Base-by-base conservation (phyloP, 2,113 vertebrate genomes). In the Grallaria varia region DNA sequence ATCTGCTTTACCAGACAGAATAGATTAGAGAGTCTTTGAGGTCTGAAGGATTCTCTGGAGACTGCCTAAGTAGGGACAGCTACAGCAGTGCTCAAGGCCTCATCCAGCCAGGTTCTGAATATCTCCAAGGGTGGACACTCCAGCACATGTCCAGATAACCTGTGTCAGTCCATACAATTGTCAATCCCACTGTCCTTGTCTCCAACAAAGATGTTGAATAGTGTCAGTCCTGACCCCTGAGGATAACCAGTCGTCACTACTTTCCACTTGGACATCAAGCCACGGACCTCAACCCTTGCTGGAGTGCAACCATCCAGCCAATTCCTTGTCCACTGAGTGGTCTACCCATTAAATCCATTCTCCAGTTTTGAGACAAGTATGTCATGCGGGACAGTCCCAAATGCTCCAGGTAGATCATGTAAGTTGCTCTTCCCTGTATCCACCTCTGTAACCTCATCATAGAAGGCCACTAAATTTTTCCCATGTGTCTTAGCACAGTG, bases 81-180 rank as follows among this genome's bases (percentile, higher is more conserved):
- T 83, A 45, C 31, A 24, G 58, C 39, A 73, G 59, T 19, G 17
- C 28, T 59, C 12, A 66, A 40, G 18, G 58, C 9, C 28, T 44
- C 0, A 2, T 69, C 9, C 58, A 56, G 22, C 19, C 64, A 82
- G 9, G n/a, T 66, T 89, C 39, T 0, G 0, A 83, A 10, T 14
- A 17, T 17, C 15, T 77, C n/a, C 50, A 44, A 49, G 20, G 27
- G 40, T 25, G 28, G 40, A 88, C 68, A 45, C 13, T 73, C 49
- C 68, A 76, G 23, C 27, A 45, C 31, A 56, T 18, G 37, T 37
- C 49, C 20, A 9, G 21, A 14, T 2, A 76, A 50, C 17, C 8
- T 58, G 10, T 69, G 31, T 44, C 17, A 49, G 27, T 60, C 84
- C 76, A 31, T 27, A 37, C 8, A 60, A 10, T 9, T 6, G 5